Evolutionary conservation across 1,140 invertebrate genomes (phyloP), one percentile per base, ranked within the genome.

Genomic region (Protaetia brevitarsis): DNA sequence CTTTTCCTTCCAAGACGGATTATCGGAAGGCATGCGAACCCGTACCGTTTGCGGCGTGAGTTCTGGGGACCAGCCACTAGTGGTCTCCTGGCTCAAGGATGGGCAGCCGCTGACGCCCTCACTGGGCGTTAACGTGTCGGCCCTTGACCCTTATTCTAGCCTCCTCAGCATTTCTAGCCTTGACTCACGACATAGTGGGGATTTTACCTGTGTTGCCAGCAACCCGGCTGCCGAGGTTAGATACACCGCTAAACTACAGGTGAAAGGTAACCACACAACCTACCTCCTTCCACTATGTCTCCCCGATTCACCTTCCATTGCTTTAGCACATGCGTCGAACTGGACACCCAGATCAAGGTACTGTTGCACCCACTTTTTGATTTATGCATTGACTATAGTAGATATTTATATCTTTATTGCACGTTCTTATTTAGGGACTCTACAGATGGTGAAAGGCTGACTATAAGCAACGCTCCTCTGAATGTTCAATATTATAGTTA

Each of bases 21-120:
- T 93, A 74, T 86, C 87, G 76, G 90, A 93, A 83, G 91, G 90
- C 77, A 90, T 92, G 84, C 86, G 91, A 77, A 91, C 91, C 57
- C 86, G 90, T 72, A 87, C 92, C 74, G 88, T 93, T 71, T 95
- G 92, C 82, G 89, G 90, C 71, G 90, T 94, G 71, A 90, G 89
- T 78, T 86, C 88, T 73, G 90, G 90, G 69, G 90, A 92, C 80
- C 84, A 87, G 68, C 90, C 90, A 36, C 78, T 92, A 27, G 85
- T 84, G 70, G 87, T 92, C 76, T 83, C 84, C 77, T 92, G 90
- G 89, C 85, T 90, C 61, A 92, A 91, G 84, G 88, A 92, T 77
- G 88, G 86, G 73, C 83, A 84, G 71, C 84, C 85, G 36, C 76
- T 91, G 70, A 82, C 85, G 66, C 82, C 84, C 66, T 82, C 82